A percentile compares a stretch with the other conserved stretches of the same genome.
Conservation (phyloP, 2,797 vertebrate species). For the Acanthornis magna region DNA sequence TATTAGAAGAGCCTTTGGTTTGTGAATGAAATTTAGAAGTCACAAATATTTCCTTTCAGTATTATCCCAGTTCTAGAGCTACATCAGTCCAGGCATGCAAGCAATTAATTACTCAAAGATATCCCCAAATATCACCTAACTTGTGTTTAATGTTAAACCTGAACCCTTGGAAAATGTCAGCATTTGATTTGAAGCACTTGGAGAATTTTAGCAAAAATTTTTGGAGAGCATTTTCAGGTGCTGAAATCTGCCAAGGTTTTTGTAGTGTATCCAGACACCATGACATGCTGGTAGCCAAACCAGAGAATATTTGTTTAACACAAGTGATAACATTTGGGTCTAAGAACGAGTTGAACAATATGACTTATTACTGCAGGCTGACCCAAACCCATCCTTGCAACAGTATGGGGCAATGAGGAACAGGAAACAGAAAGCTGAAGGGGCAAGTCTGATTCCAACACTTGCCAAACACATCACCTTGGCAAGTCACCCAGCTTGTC, state of each 20-base stretch:
- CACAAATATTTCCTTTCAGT: neutral
- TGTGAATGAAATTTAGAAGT: neutral
- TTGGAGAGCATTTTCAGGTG: constrained; percentile 45
- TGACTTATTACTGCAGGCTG: neutral
- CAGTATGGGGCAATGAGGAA: neutral
- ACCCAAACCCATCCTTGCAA: neutral
- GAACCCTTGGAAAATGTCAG: neutral
- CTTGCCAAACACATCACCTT: constrained; percentile 3
- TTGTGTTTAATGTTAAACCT: neutral
- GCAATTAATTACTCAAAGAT: neutral
- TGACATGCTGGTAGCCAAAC: constrained; percentile 50
- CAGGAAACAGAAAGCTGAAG: neutral
- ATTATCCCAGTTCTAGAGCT: neutral
- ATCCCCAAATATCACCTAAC: neutral
- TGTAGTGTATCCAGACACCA: neutral
- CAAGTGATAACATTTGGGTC: neutral
- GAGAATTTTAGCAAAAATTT: constrained; percentile 41
- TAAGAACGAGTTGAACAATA: constrained; percentile 40
- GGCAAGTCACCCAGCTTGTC: constrained; percentile 18
- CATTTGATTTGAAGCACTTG: neutral
- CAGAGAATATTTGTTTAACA: constrained; percentile 12
- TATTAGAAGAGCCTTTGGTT: neutral
- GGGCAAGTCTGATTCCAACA: neutral
- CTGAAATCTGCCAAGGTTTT: neutral
- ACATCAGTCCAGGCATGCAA: neutral